Base-by-base conservation (phyloP, 2,113 vertebrate species). In the Phalacrocorax carbo region DNA sequence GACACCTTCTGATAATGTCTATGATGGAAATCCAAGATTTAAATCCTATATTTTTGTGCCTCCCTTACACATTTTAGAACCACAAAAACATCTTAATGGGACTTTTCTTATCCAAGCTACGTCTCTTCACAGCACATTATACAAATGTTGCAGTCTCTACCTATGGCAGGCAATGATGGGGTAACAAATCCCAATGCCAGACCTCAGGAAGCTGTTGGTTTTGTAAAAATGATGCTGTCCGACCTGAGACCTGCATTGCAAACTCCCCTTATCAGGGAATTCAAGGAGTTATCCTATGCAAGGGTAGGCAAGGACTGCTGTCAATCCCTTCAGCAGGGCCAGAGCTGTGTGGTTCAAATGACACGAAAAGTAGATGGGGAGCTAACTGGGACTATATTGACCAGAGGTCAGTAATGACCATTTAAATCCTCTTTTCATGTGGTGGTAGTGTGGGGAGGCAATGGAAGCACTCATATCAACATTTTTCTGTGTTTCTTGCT, bases 101-200 rank as follows among this genome's bases (percentile, higher is more conserved):
- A 10, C 13, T 64, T 87, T 87, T 71, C 11, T 90, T 62, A 42
- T 13, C 11, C 46, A 79, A 71, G 10, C 15, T 87, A 49, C 13
- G 29, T 42, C 4, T 65, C 8, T 86, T 83, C 16, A 7, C 29
- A 55, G 13, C 17, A 13, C 16, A 8, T 44, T 73, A 25, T 25
- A 40, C 7, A 87, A 70, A 54, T 2, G 1, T 69, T 42, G 10
- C 9, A 44, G 15, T 52, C 7, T 52, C 8, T 55, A 34, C 19
- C 7, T 13, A 7, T 1, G 4, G 23, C 11, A 57, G 34, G 40
- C 8, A 17, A 10, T 13, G 27, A 27, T 26, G n/a, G 4, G 5
- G 7, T 76, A 68, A 44, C 26, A 76, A 46, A 25, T 62, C 22
- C 15, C 62, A 30, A 62, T 13, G 15, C 6, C 42, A 78, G 32